Evolutionary conservation across 2,888 invertebrate species (phyloP).

Genomic region (Lingula anatina): DNA sequence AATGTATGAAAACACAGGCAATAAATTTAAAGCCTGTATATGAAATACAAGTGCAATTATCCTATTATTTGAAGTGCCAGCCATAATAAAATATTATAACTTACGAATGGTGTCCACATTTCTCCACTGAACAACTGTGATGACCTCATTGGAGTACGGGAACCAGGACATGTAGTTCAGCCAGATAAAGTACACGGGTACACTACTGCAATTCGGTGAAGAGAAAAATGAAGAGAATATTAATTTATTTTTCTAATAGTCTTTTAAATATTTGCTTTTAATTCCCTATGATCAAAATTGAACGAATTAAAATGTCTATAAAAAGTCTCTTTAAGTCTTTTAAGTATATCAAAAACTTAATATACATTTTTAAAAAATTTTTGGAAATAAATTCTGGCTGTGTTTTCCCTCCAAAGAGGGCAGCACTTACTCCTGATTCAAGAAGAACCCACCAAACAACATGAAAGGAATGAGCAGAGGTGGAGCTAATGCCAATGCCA

Average conservation of each 20-base stretch:
- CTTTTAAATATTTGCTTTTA: no score
- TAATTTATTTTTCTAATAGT: not conserved
- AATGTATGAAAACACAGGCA: no score
- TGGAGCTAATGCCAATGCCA: slow-evolving; percentile 86
- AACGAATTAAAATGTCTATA: not conserved
- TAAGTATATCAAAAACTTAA: no score
- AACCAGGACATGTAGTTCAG: slow-evolving; percentile 78
- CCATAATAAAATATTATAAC: slow-evolving; percentile 1
- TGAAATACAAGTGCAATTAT: no score
- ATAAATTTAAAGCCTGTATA: no score
- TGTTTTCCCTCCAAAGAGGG: no score
- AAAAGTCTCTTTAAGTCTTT: no score
- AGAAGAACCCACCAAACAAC: slow-evolving; percentile 91
- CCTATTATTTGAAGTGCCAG: no score
- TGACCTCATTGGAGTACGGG: slow-evolving; percentile 83
- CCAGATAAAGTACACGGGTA: slow-evolving; percentile 50
- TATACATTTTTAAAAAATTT: not conserved
- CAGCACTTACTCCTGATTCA: no score
- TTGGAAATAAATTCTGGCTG: not conserved
- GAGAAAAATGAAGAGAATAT: not conserved
- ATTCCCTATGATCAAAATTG: not conserved
- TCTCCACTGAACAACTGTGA: slow-evolving; percentile 84
- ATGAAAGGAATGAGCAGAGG: slow-evolving; percentile 89
- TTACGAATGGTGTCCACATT: slow-evolving; percentile 66
- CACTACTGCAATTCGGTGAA: slow-evolving; percentile 21